Base-by-base conservation (phyloP, 2,113 vertebrate genomes). In the Colinus virginianus region DNA sequence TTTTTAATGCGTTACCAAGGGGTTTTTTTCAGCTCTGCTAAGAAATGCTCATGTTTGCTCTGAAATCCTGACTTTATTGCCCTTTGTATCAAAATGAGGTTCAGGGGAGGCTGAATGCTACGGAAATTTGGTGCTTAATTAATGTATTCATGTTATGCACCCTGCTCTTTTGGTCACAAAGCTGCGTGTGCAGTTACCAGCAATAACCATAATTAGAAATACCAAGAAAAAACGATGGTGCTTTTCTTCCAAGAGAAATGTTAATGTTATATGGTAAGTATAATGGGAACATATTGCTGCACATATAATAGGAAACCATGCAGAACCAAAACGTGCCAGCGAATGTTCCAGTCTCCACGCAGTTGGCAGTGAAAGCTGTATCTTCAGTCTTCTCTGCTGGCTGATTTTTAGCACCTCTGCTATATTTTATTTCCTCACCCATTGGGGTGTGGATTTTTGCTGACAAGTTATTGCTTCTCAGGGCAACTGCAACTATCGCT, bases 391-490 rank as follows among this genome's bases (percentile, higher is more conserved):
- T 78, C 72, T 94, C 61, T 93, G 55, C 84, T 81, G 80, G 89
- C n/a, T 90, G 94, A 78, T 90, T 91, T 91, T 93, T 93, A 92
- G 86, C 85, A 74, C 77, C 70, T 42, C 91, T 88, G 45, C 76
- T 91, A 10, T 86, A 66, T 96, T 95, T 94, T 89, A 95, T 96
- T 93, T 83, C 79, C 69, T 88, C 78, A 55, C 81, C 87, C 78
- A 45, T 59, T 81, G 78, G 78, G 84, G 70, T 92, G 88, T 90
- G 90, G 94, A 94, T 90, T 96, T 95, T 89, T 94, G 84, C 91
- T 94, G 94, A 94, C 90, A 94, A 93, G 87, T 94, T 95, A 87
- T 30, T 90, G 89, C 87, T 83, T 96, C 32, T 4, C 90, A 91
- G 86, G 78, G 85, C 94, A 90, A 75, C 94, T 77, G 90, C 92